Conservation (phyloP, 2,797 vertebrate genomes). For the Harpagifer antarcticus region DNA sequence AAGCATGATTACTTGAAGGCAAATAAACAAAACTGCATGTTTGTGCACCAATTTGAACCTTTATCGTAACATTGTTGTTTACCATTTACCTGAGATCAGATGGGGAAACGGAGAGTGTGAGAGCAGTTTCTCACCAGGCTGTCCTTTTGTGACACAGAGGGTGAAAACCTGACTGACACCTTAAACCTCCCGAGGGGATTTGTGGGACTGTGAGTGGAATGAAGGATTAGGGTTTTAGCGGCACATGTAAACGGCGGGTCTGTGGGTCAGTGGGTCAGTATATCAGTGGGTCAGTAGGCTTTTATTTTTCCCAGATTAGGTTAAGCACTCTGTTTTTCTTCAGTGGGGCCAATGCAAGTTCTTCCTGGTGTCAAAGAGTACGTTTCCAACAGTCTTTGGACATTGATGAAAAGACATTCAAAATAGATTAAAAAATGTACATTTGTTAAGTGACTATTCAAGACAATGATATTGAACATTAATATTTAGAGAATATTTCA, state of each 20-base stretch:
- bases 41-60: not conserved
- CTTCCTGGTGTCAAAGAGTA: conserved; percentile 40
- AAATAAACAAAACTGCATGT: not conserved
- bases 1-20: not conserved
- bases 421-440: too few relatives aligned
- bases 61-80: conserved; percentile 21
- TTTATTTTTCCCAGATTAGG: conserved; percentile 70
- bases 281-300: conserved; percentile 90
- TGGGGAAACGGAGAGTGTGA: conserved; percentile 44
- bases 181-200: conserved; percentile 75
- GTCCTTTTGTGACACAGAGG: conserved; percentile 54
- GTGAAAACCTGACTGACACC: conserved; percentile 58
- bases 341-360: conserved; percentile 44
- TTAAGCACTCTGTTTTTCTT: conserved; percentile 71
- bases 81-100: conserved; percentile 29
- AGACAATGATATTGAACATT: too few relatives aligned
- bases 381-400: not conserved
- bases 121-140: conserved; percentile 32
- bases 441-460: too few relatives aligned
- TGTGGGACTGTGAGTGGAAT: conserved; percentile 82
- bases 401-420: too few relatives aligned
- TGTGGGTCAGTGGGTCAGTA: conserved; percentile 89
- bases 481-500: too few relatives aligned
- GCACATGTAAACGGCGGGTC: conserved; percentile 75
- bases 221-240: conserved; percentile 84